These are phyloP conservation scores for Tribolium freemani DNA, from an alignment of 2,888 invertebrate species.

Conservation along the genomic window DNA sequence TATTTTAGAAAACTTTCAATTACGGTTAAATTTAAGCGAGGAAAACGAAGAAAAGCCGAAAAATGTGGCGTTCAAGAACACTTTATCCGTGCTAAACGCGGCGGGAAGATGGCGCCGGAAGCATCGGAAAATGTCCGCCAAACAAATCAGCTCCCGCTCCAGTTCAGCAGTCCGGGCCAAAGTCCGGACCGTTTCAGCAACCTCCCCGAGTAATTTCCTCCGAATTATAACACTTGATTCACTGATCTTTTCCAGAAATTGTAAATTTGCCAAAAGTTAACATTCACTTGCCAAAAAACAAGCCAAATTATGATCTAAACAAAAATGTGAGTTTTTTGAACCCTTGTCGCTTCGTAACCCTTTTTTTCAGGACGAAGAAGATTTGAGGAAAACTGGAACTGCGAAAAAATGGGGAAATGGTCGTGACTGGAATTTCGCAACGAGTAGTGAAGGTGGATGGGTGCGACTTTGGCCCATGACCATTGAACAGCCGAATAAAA, in stretches of 20 bases:
- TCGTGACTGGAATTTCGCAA: slow-evolving; percentile 77
- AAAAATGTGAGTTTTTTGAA: slow-evolving; percentile 23
- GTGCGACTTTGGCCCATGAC: slow-evolving; percentile 79
- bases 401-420: slow-evolving; percentile 79
- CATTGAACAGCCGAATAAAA: slow-evolving; percentile 46
- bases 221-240: neutral
- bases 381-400: slow-evolving; percentile 60
- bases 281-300: slow-evolving; percentile 51
- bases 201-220: slow-evolving; percentile 49
- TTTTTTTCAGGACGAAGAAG: slow-evolving; percentile 56
- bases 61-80: slow-evolving; percentile 49
- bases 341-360: neutral
- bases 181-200: slow-evolving; percentile 50
- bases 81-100: slow-evolving; percentile 61
- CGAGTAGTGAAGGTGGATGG: slow-evolving; percentile 81
- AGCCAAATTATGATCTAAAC: slow-evolving; percentile 44
- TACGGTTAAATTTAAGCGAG: slow-evolving; percentile 40
- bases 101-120: slow-evolving; percentile 65
- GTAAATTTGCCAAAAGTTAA: slow-evolving; percentile 58
- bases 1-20: slow-evolving; percentile 2
- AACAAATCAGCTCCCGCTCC: slow-evolving; percentile 51
- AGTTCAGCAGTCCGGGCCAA: slow-evolving; percentile 51
- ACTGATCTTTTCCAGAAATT: slow-evolving; percentile 18
- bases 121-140: slow-evolving; percentile 61
- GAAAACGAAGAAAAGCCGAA: slow-evolving; percentile 50